phyloP scores from a whole-genome alignment of 1,140 invertebrate species.

The Drosophila nigrodunni region DNA sequence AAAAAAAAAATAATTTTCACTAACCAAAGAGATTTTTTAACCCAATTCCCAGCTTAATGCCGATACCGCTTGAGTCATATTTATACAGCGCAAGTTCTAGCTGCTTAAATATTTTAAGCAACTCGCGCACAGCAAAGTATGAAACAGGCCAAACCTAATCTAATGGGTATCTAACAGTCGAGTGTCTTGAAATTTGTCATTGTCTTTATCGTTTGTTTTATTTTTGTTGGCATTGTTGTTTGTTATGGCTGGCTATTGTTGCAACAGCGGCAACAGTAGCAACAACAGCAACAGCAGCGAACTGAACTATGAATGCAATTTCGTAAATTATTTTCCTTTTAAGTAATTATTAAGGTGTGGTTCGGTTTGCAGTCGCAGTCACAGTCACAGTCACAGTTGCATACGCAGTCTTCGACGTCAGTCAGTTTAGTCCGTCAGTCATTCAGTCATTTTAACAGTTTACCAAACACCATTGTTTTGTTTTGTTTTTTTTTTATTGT shows the following conservation, averaged over 20 bases:
- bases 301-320: slow-evolving; percentile 84
- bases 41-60: no score
- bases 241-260: slow-evolving; percentile 78
- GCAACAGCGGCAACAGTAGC: slow-evolving; percentile 35
- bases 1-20: no score
- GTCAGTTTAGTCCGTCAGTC: slow-evolving; percentile 13
- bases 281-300: slow-evolving; percentile 29
- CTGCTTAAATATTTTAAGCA: no score
- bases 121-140: no score
- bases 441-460: slow-evolving; percentile 60
- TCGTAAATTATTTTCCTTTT: slow-evolving; percentile 84
- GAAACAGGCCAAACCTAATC: no score
- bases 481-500: slow-evolving; percentile 35
- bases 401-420: slow-evolving; percentile 37
- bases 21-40: no score
- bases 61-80: no score
- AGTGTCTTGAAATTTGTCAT: neutral
- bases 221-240: slow-evolving; percentile 70
- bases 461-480: slow-evolving; percentile 68
- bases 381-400: neutral
- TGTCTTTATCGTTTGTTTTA: slow-evolving; percentile 47
- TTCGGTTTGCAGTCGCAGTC: slow-evolving; percentile 32
- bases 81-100: no score
- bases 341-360: slow-evolving; percentile 84
- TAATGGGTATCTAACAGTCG: no score